A percentile compares a stretch with the other conserved stretches of the same genome.
phyloP scores from a whole-genome alignment of 35 echinoderm and acorn worm species.

The Strongylocentrotus purpuratus region DNA sequence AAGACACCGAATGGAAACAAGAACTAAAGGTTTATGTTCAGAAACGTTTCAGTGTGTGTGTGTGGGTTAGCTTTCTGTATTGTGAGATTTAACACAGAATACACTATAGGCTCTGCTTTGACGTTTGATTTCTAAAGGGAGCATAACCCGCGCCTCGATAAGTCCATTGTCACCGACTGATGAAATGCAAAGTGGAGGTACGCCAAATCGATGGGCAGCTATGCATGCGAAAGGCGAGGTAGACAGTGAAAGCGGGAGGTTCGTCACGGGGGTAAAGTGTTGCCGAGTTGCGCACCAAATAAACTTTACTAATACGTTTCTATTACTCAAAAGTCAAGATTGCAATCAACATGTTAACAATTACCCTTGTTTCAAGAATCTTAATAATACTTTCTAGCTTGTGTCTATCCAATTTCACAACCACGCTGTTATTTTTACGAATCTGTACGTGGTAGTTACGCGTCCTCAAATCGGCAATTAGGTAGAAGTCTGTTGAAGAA shows the following conservation, averaged over 20 bases:
- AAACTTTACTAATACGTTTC: neutral
- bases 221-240: neutral
- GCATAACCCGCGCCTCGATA: neutral
- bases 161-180: neutral
- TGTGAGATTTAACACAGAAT: neutral
- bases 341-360: neutral
- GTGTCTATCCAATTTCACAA: neutral
- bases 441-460: neutral
- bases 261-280: neutral
- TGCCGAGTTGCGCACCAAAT: neutral
- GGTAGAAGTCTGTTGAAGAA: neutral
- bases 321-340: too few species aligned
- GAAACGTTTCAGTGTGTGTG: neutral
- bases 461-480: neutral
- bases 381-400: neutral
- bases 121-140: neutral
- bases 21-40: neutral
- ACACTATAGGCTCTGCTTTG: neutral
- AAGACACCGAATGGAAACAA: neutral
- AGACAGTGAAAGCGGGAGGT: neutral
- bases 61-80: neutral
- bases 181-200: constrained; percentile 2
- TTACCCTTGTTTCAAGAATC: neutral
- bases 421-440: neutral
- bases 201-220: neutral